A percentile compares a stretch with the other conserved stretches of the same genome.
These are phyloP conservation scores for Osedax fenrisi DNA, from an alignment of 2,888 invertebrate genomes.

Conservation along the genomic window DNA sequence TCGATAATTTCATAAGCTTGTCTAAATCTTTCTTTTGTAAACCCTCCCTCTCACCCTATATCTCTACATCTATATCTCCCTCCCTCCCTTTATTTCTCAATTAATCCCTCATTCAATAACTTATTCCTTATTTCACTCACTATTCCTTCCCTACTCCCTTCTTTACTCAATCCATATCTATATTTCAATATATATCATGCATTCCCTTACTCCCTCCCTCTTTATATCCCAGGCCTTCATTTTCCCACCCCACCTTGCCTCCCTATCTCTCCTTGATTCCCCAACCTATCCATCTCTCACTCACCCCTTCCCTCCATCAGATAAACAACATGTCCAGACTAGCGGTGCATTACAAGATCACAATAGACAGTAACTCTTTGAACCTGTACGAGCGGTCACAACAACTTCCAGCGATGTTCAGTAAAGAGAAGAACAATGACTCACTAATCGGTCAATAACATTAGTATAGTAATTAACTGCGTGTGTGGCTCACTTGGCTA, in stretches of 20 bases:
- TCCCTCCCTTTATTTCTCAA: neutral
- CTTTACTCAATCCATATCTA: neutral
- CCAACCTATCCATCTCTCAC: too few relatives aligned
- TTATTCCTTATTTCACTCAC: too few relatives aligned
- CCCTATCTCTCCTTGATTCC: too few relatives aligned
- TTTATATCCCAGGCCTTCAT: neutral
- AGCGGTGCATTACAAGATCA: constrained; percentile 45
- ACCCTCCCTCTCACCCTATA: too few relatives aligned
- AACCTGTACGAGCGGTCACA: constrained; percentile 35
- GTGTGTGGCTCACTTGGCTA: too few relatives aligned
- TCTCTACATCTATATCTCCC: neutral
- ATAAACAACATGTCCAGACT: constrained; percentile 46
- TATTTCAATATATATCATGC: neutral
- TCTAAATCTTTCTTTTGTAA: neutral
- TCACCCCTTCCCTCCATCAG: too few relatives aligned
- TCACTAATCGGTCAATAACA: neutral
- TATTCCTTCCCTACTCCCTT: neutral
- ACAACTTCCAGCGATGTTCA: neutral
- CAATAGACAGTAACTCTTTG: constrained; percentile 45
- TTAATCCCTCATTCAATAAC: too few relatives aligned
- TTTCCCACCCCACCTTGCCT: constrained; percentile 1
- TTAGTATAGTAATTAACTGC: too few relatives aligned
- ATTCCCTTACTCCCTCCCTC: neutral
- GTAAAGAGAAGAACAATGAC: neutral
- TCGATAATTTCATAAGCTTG: too few relatives aligned